Percentiles rank a stretch among this genome's conserved stretches.
Evolutionary conservation across 92 coral and sea anemone species (phyloP).

Genomic region (Metridium senile): DNA sequence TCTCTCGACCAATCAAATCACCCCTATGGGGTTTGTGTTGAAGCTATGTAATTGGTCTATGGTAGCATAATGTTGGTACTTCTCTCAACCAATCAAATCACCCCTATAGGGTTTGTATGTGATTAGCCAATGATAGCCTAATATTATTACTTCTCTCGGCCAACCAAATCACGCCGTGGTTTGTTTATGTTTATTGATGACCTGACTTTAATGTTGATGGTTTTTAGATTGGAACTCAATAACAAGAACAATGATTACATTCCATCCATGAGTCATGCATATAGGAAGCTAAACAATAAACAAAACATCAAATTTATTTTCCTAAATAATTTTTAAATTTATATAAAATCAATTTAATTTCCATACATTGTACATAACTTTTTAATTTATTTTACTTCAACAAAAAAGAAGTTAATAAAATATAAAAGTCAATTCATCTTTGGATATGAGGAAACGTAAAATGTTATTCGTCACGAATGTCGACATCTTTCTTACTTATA

Average conservation of each 20-base stretch:
- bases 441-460: too few relatives aligned
- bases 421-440: too few relatives aligned
- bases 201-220: not conserved
- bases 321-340: too few relatives aligned
- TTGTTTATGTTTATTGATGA: constrained; percentile 9
- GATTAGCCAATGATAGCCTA: not conserved
- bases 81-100: not conserved
- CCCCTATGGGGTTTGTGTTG: not conserved
- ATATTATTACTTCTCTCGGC: constrained; percentile 5
- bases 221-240: not conserved
- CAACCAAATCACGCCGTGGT: not conserved
- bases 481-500: too few relatives aligned
- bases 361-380: too few relatives aligned
- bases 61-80: not conserved
- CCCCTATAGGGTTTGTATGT: not conserved
- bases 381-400: too few relatives aligned
- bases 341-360: too few relatives aligned
- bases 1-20: constrained; percentile 1
- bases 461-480: too few relatives aligned
- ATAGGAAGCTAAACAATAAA: not conserved
- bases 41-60: not conserved
- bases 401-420: too few relatives aligned
- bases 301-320: too few relatives aligned
- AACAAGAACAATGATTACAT: not conserved
- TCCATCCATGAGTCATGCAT: not conserved